A percentile compares a stretch with the other conserved stretches of the same genome.
phyloP scores from a whole-genome alignment of 2,888 invertebrate genomes.

The Vandiemenella viatica region DNA sequence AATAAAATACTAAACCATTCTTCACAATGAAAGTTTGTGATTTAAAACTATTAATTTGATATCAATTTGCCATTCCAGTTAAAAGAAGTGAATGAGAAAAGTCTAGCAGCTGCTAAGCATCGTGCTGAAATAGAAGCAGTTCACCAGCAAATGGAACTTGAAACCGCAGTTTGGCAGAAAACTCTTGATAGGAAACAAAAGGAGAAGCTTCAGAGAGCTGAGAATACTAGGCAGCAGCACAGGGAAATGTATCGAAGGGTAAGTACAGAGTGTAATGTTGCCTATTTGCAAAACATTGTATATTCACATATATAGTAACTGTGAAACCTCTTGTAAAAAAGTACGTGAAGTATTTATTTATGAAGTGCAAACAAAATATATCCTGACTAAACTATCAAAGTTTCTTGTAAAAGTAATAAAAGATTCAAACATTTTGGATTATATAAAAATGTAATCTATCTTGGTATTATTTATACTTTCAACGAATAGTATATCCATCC shows the following conservation, averaged over 20 bases:
- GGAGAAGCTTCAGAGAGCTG: conserved; percentile 17
- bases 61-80: conserved; percentile 14
- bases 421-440: too few species aligned
- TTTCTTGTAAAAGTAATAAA: too few species aligned
- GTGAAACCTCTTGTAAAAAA: background rate
- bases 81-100: conserved; percentile 16
- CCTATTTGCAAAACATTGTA: too few species aligned
- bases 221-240: conserved; percentile 13
- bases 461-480: too few species aligned
- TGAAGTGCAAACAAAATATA: too few species aligned
- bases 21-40: too few species aligned
- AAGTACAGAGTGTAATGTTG: too few species aligned
- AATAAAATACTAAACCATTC: too few species aligned
- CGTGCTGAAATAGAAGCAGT: conserved; percentile 18
- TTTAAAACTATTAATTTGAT: background rate
- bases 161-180: conserved; percentile 17
- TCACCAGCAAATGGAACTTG: conserved; percentile 16
- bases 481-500: too few species aligned
- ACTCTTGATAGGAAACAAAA: conserved; percentile 16
- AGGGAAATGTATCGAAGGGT: conserved; percentile 18
- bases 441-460: too few species aligned
- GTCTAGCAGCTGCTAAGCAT: conserved; percentile 14
- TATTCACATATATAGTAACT: too few species aligned
- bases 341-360: background rate
- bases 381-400: too few species aligned